phyloP scores from a whole-genome alignment of 2,797 vertebrate species.

The Glyptemys insculpta region DNA sequence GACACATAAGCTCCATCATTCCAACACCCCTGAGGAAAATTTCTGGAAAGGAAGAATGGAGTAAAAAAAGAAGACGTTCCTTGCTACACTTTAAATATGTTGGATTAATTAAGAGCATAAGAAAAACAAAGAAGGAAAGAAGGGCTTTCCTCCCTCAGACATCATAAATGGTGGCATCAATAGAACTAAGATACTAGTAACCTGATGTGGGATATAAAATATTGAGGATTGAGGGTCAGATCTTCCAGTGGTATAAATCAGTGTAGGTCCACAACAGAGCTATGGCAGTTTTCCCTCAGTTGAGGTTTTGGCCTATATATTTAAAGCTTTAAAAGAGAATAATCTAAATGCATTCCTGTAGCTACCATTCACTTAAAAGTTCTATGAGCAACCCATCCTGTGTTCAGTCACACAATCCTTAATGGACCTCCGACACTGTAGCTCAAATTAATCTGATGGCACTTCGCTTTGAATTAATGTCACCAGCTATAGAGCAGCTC shows the following conservation, averaged over 20 bases:
- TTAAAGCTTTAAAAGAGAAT: background rate
- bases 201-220: background rate
- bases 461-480: background rate
- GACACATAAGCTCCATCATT: slow-evolving; percentile 89
- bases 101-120: background rate
- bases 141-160: background rate
- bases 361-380: background rate
- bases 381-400: accelerated
- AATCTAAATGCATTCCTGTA: background rate
- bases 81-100: background rate
- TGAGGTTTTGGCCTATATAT: background rate
- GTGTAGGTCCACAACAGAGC: background rate
- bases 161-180: background rate
- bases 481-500: background rate
- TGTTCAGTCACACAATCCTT: background rate
- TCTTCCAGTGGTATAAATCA: background rate
- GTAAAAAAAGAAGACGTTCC: slow-evolving; percentile 40
- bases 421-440: background rate
- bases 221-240: background rate
- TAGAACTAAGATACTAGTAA: background rate
- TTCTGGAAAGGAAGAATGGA: slow-evolving; percentile 78
- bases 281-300: background rate
- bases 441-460: background rate
- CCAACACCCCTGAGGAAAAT: slow-evolving; percentile 89
- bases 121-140: slow-evolving; percentile 53